Evolutionary conservation across 2,113 vertebrate species (phyloP), one percentile per base, ranked within the genome.

Genomic region (Bolborhynchus lineola): DNA sequence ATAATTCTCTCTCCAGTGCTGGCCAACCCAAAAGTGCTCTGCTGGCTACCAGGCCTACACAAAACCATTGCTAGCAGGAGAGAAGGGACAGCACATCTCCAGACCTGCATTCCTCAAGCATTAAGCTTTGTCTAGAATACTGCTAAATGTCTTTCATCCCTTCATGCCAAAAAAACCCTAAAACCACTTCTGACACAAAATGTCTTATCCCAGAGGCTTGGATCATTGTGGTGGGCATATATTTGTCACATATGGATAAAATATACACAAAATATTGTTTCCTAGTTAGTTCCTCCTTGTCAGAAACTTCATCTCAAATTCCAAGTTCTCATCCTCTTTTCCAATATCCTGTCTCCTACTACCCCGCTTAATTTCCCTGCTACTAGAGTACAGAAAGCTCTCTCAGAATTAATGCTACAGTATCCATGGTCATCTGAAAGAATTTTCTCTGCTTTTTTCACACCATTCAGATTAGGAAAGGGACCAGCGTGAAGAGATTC

Each of bases 241-340:
- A 0, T 60, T 47, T 76, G 26, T 52, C 17, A 41, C 2, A 35
- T 0, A 0, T 5, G 37, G n/a, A 37, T 50, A 33, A 26, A n/a
- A 25, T 2, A 13, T 23, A 70, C 2, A 13, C 16, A 77, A 74
- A 90, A 49, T 6, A 8, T 15, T 5, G 3, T 41, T 72, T 89
- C 33, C 42, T 37, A 19, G 24, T 29, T 80, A 35, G 10, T 75
- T 72, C 65, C 23, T 26, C 44, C 28, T 39, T 20, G 5, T 47
- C 63, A 53, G 21, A 85, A 76, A 76, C 35, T 28, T 77, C 24
- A 44, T 1, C 3, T 21, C 1, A 2, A 80, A 78, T 64, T 23
- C 23, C 46, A 52, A 46, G 9, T 33, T 79, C n/a, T 47, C 11
- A 3, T 59, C 12, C 28, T 65, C 24, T 42, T 79, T 80, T 67